Evolutionary conservation across 2,797 vertebrate species (phyloP).

Genomic region (Pogoniulus pusillus): DNA sequence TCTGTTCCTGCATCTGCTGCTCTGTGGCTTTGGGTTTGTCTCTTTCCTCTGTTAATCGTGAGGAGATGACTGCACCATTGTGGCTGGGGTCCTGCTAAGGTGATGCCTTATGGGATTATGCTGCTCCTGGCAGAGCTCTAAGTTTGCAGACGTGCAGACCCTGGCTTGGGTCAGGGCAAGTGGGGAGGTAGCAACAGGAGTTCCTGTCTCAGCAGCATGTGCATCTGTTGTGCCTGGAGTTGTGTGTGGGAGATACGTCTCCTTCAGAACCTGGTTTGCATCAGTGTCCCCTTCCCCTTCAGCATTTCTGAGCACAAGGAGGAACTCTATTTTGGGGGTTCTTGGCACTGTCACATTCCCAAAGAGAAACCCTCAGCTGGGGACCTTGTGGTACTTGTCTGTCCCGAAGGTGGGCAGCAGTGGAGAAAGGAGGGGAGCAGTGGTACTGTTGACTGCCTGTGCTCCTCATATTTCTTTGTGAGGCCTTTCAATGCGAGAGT

Average conservation of each 20-base stretch:
- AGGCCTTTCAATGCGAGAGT: not conserved
- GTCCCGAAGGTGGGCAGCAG: not conserved
- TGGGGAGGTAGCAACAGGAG: not conserved
- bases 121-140: not conserved
- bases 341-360: not conserved
- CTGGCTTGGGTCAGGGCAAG: not conserved
- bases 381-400: not conserved
- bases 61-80: not conserved
- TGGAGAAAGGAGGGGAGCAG: not conserved
- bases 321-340: not conserved
- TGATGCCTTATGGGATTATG: not conserved
- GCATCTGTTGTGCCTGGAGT: not conserved
- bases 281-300: not conserved
- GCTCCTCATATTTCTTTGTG: rapidly evolving
- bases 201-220: not conserved
- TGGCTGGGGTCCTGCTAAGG: not conserved
- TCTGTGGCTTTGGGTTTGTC: not conserved
- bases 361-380: not conserved
- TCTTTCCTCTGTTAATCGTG: rapidly evolving
- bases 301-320: rapidly evolving
- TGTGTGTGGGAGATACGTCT: not conserved
- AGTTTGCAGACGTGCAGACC: not conserved
- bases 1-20: not conserved
- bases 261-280: not conserved
- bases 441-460: rapidly evolving